These are phyloP conservation scores for Temnothorax ravouxi DNA, from an alignment of 2,888 invertebrate genomes.

Conservation along the genomic window DNA sequence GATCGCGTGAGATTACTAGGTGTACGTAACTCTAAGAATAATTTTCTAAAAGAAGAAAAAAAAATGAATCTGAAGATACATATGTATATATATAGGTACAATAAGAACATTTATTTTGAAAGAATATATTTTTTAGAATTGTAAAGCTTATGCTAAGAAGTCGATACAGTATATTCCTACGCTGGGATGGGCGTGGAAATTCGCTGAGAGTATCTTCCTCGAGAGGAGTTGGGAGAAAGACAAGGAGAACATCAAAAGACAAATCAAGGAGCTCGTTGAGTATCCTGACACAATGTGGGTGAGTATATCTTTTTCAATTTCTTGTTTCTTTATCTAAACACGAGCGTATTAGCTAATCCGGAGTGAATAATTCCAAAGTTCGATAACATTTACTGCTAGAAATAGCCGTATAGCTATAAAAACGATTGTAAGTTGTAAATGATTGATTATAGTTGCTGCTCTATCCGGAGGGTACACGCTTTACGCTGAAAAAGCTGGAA, in stretches of 20 bases:
- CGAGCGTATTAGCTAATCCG: not conserved
- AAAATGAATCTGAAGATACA: not conserved
- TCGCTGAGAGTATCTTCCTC: constrained; percentile 97
- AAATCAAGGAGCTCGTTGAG: constrained; percentile 93
- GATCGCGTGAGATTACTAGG: constrained; percentile 94
- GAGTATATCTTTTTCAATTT: constrained; percentile 80
- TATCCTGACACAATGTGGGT: constrained; percentile 97
- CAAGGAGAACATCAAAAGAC: constrained; percentile 92
- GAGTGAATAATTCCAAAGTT: not conserved
- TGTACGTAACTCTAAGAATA: constrained; percentile 87
- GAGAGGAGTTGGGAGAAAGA: constrained; percentile 97
- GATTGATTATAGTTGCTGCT: constrained; percentile 90
- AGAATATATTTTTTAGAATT: constrained; percentile 89
- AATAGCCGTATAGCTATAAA: not conserved
- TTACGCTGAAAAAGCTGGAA: constrained; percentile 94
- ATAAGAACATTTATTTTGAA: not conserved
- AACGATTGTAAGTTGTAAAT: not conserved
- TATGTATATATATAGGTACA: no score
- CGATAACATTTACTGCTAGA: not conserved
- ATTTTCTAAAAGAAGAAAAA: not conserved
- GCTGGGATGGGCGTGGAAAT: constrained; percentile 98
- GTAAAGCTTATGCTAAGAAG: constrained; percentile 98
- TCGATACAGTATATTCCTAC: constrained; percentile 96
- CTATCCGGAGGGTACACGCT: constrained; percentile 97
- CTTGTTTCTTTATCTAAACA: constrained; percentile 1